Percentiles rank a stretch among this genome's conserved stretches.
Conservation (phyloP, 2,797 vertebrate genomes). For the Acanthopagrus latus region DNA sequence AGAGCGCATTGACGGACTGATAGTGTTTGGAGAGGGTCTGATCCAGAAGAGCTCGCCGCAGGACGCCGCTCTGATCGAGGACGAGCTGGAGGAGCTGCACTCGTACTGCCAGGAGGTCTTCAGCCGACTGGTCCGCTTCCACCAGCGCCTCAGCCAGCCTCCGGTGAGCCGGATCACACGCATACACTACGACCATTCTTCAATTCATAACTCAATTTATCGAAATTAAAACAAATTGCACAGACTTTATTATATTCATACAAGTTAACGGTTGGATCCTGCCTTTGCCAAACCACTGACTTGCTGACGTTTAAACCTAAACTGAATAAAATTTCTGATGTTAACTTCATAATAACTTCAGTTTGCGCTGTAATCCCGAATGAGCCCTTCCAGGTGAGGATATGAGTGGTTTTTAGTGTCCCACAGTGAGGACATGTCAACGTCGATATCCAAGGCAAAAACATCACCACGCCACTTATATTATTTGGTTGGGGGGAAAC, state of each 20-base stretch:
- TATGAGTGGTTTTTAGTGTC: no score
- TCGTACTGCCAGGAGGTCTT: constrained; percentile 96
- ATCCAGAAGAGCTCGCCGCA: constrained; percentile 93
- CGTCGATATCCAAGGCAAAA: background rate
- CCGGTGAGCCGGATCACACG: constrained; percentile 71
- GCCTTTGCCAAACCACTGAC: no score
- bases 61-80: constrained; percentile 92
- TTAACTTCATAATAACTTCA: background rate
- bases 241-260: no score
- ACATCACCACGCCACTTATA: background rate
- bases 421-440: background rate
- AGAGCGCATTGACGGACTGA: constrained; percentile 94
- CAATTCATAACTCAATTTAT: background rate
- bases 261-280: no score
- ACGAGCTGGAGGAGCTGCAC: constrained; percentile 94
- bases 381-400: no score
- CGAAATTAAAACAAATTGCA: background rate
- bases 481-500: background rate
- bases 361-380: background rate
- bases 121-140: constrained; percentile 91
- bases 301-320: no score
- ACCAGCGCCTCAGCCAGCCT: constrained; percentile 90
- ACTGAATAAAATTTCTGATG: background rate
- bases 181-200: background rate
- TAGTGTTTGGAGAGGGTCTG: constrained; percentile 92